Percentiles rank a stretch among this genome's conserved stretches.
Conservation (phyloP, 2,797 vertebrate genomes). For the Sebastes hubbsi region DNA sequence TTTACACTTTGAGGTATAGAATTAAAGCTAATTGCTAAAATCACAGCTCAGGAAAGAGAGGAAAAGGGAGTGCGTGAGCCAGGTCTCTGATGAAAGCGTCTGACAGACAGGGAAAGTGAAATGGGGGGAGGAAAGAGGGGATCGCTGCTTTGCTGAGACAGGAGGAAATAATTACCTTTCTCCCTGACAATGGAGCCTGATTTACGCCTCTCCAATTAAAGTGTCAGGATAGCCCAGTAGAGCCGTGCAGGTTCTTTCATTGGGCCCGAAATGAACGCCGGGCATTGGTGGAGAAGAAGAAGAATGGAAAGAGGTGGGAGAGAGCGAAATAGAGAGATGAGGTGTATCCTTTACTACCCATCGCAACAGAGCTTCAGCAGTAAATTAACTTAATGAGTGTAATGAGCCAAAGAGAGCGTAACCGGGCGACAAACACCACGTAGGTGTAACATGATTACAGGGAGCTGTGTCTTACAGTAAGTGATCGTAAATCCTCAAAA, state of each 20-base stretch:
- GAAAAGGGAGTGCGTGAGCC: not conserved
- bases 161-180: constrained; percentile 75
- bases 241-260: constrained; percentile 37
- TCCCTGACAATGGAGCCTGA: constrained; percentile 64
- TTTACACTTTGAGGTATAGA: constrained; percentile 25
- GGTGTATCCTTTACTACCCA: constrained; percentile 41
- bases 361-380: constrained; percentile 14
- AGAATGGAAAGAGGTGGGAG: constrained; percentile 36
- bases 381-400: constrained; percentile 57
- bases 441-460: constrained; percentile 21
- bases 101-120: constrained; percentile 14
- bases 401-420: not conserved
- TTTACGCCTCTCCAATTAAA: constrained; percentile 78
- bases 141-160: constrained; percentile 50
- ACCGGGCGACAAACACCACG: not conserved
- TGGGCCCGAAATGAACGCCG: constrained; percentile 23
- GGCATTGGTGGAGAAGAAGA: constrained; percentile 18
- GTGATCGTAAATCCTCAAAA: not conserved
- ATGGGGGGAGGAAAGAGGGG: not conserved
- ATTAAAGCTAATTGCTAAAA: constrained; percentile 8
- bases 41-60: not conserved
- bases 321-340: constrained; percentile 44
- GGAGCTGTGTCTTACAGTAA: not conserved
- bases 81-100: constrained; percentile 23
- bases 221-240: constrained; percentile 60